Evolutionary conservation across 1,140 invertebrate species (phyloP), one percentile per base, ranked within the genome.

Genomic region (Hyles vespertilio): DNA sequence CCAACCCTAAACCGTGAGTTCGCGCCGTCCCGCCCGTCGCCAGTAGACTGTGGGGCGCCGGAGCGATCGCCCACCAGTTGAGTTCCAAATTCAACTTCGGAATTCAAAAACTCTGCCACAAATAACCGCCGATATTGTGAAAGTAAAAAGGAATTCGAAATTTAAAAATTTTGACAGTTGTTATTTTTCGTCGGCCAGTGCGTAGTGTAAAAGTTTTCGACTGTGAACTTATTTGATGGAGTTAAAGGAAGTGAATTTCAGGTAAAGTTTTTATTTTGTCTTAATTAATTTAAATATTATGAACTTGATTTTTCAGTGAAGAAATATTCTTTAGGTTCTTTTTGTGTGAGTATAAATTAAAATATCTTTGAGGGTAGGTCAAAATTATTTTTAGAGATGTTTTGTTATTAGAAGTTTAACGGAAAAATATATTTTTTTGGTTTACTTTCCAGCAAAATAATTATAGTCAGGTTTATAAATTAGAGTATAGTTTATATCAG

Each of bases 41-140:
- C 74, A 79, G 77, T 79, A 79, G 74, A 79, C 77, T 61, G 44
- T 62, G 51, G 69, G 77, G 74, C 77, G 77, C 75, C 74, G 70
- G 33, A 52, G 50, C 45, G 74, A 77, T 52, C 70, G 70, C 64
- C 77, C 77, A 79, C 72, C 58, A 74, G 74, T 77, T 77, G 74
- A 71, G 64, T 60, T 58, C 64, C 45, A 72, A 73, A 64, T 75
- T 75, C 74, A 77, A 75, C 70, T 73, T 73, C 70, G 72, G 55
- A 59, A 64, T 46, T n/a, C 54, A 56, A 63, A 55, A 45, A 60
- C 33, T 59, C 32, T 43, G 11, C 55, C 45, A 56, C 48, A 49
- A 11, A 49, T 32, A 36, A 40, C 5, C 36, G 36, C 36, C 36
- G 36, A 48, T 56, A 44, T 22, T 8, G 22, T 4, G 10, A 58